phyloP scores from a whole-genome alignment of 1,140 invertebrate species.

The Sipha flava region DNA sequence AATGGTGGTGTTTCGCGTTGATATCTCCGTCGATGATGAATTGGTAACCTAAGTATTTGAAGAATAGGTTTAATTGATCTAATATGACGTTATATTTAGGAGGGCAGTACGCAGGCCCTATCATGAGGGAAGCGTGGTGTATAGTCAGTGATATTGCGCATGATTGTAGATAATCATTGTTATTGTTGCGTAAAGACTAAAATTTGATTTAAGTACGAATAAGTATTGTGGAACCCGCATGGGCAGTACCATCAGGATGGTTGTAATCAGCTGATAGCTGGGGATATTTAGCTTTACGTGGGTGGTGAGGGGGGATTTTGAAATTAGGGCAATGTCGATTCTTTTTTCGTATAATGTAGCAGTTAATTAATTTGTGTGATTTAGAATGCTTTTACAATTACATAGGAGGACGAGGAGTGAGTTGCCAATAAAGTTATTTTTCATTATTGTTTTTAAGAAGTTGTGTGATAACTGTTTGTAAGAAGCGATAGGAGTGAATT shows the following conservation, averaged over 20 bases:
- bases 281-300: not conserved
- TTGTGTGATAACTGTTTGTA: not conserved
- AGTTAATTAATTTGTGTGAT: conserved; percentile 22
- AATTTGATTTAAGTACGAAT: not conserved
- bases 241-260: not conserved
- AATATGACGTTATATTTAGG: not conserved
- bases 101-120: not conserved
- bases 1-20: not conserved
- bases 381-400: not conserved
- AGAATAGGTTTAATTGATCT: not conserved
- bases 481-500: not conserved
- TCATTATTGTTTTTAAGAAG: not conserved
- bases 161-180: not conserved
- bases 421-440: not conserved
- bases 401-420: not conserved
- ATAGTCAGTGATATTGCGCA: not conserved
- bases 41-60: not conserved
- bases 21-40: not conserved
- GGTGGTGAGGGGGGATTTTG: conserved; percentile 33
- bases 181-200: not conserved
- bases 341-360: conserved; percentile 31
- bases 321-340: conserved; percentile 36
- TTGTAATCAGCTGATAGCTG: not conserved
- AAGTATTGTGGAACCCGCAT: not conserved
- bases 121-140: not conserved